Base-by-base conservation (phyloP, 2,888 invertebrate genomes). In the Eurytoma californica region DNA sequence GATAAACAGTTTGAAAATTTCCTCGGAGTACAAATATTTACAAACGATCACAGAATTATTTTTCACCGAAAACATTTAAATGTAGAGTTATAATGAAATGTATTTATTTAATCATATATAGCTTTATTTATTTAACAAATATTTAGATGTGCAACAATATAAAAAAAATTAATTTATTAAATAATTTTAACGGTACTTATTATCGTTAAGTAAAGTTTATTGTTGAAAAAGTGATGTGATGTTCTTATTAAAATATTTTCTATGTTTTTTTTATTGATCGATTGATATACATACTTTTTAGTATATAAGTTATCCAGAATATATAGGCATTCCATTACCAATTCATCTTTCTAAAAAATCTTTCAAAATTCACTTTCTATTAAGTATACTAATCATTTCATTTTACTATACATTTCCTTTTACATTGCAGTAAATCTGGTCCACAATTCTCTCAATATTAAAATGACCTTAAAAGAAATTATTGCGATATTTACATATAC, bases 1-100 rank as follows among this genome's bases (percentile, higher is more conserved):
- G 18, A 55, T 67, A 30, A 30, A 61, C 61, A 61, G 18, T 16
- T 53, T 58, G 13, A 66, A 69, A 49, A 47, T 57, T 49, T 67
- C 39, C 39, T 39, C 39, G 39, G 39, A 39, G 39, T 39, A 39
- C 2, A 39, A 39, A 78, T 79, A 75, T 72, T 79, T 75, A 69
- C 66, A 75, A 73, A 72, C 61, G 20, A 79, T 75, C 79, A 79
- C 74, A 75, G 74, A 79, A 79, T 60, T 51, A 70, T 61, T 72
- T 16, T 47, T 68, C 69, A 13, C 58, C 63, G n/a, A 24, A 28
- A 72, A 67, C 24, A 57, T 72, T 55, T 7, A 77, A 74, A 67
- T 75, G 53, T 66, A 68, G 55, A 67, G 39, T 39, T 39, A 39
- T 39, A 39, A 39, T 39, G 18, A 49, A 28, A 72, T 51, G 39